Conservation (phyloP, 2,113 vertebrate genomes). For the Pipra filicauda region DNA sequence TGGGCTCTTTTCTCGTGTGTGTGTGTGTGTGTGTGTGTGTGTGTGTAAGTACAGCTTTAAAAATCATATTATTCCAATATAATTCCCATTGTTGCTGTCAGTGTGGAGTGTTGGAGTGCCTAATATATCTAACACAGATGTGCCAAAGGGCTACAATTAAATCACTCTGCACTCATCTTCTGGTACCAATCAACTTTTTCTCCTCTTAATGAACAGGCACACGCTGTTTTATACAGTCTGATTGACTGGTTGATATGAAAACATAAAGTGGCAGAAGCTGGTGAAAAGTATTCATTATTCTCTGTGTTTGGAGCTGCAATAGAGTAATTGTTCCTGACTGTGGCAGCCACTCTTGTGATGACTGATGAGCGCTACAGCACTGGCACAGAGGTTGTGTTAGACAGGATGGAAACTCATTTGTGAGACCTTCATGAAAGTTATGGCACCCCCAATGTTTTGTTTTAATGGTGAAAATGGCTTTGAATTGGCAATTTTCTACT, state of each 20-base stretch:
- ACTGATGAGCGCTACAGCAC: not conserved
- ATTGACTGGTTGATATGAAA: slow-evolving; percentile 62
- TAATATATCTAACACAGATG: slow-evolving; percentile 31
- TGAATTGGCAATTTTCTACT: not conserved
- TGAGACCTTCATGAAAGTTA: not conserved
- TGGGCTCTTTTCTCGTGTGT: not conserved
- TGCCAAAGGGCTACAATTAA: slow-evolving; percentile 63
- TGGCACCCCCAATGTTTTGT: not conserved
- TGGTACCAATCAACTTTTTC: slow-evolving; percentile 58
- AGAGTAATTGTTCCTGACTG: slow-evolving; percentile 45
- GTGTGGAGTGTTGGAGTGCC: not conserved
- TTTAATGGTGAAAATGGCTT: not conserved
- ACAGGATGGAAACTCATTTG: not conserved
- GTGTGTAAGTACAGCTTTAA: not conserved
- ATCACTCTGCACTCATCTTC: slow-evolving; percentile 52
- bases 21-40: not conserved
- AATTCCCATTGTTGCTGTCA: slow-evolving; percentile 49
- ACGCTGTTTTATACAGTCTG: slow-evolving; percentile 46
- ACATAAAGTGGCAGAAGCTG: slow-evolving; percentile 31
- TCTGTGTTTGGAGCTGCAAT: slow-evolving; percentile 13
- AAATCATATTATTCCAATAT: slow-evolving; percentile 29
- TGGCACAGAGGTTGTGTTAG: not conserved
- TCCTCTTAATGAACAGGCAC: slow-evolving; percentile 58
- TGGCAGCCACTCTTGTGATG: not conserved
- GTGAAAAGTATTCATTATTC: slow-evolving; percentile 34